Percentiles rank a stretch among this genome's conserved stretches.
These are phyloP conservation scores for Leiothrix lutea DNA, from an alignment of 2,113 vertebrate genomes.

Conservation along the genomic window DNA sequence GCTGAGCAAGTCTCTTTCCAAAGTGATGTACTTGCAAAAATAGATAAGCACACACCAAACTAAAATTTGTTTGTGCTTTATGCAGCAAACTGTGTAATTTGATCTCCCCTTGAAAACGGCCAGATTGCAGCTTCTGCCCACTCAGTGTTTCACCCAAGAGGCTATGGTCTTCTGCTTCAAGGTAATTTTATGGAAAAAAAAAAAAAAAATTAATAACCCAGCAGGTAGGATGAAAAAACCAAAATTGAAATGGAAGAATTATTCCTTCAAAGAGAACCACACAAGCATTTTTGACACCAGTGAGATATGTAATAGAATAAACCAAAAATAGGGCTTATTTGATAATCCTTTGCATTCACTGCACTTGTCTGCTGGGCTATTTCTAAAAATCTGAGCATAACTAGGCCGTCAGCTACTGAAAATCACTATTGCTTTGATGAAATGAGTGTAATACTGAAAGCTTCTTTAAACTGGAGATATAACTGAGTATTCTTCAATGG, in stretches of 20 bases:
- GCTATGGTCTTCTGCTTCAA: slow-evolving; percentile 18
- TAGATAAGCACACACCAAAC: slow-evolving; percentile 52
- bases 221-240: slow-evolving; percentile 7
- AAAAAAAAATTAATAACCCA: not conserved
- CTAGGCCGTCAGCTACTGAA: not conserved
- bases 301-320: not conserved
- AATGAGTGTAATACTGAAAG: not conserved
- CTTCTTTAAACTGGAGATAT: not conserved
- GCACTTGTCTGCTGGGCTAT: not conserved
- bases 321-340: not conserved
- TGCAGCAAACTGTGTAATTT: slow-evolving; percentile 35
- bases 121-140: slow-evolving; percentile 38
- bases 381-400: not conserved
- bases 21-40: slow-evolving; percentile 71
- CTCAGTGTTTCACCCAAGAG: slow-evolving; percentile 38
- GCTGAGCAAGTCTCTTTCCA: slow-evolving; percentile 68
- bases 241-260: slow-evolving; percentile 51
- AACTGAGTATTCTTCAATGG: not conserved
- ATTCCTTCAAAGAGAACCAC: not conserved
- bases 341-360: not conserved
- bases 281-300: not conserved
- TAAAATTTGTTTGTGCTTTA: slow-evolving; percentile 58
- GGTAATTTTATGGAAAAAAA: not conserved
- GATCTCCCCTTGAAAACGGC: slow-evolving; percentile 50
- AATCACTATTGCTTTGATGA: not conserved